These are phyloP conservation scores for Embidobia sp. DNA, from an alignment of 2,888 invertebrate species.

Conservation along the genomic window DNA sequence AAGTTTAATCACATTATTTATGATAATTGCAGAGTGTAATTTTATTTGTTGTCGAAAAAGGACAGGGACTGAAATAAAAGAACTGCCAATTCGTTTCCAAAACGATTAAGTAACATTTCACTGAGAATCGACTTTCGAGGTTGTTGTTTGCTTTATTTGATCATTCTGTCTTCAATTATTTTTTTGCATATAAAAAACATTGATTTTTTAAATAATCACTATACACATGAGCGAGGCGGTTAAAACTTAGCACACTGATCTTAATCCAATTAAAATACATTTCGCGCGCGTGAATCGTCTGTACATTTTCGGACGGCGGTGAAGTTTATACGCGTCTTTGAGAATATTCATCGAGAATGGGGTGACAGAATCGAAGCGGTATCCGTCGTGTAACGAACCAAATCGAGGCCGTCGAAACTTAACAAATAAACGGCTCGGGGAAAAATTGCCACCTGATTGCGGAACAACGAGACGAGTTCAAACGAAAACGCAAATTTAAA, in stretches of 20 bases:
- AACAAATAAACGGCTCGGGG: too few species aligned
- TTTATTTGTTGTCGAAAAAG: too few species aligned
- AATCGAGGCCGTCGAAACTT: constrained; percentile 18
- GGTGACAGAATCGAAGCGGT: not conserved
- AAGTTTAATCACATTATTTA: too few species aligned
- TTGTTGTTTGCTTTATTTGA: too few species aligned
- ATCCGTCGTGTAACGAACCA: not conserved
- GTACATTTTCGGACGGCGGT: constrained; percentile 24
- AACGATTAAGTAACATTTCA: too few species aligned
- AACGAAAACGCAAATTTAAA: too few species aligned
- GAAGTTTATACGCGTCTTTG: constrained; percentile 17
- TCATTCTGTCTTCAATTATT: constrained; percentile 20
- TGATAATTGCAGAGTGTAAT: too few species aligned
- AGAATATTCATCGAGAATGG: constrained; percentile 35
- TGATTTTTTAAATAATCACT: constrained; percentile 21
- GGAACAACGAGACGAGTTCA: too few species aligned
- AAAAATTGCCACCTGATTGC: too few species aligned
- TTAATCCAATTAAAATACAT: constrained; percentile 43
- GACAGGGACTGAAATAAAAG: too few species aligned
- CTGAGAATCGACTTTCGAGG: too few species aligned
- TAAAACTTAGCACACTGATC: constrained; percentile 19
- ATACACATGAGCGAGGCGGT: constrained; percentile 33
- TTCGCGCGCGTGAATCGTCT: constrained; percentile 24
- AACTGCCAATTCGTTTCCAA: too few species aligned
- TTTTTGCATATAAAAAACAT: constrained; percentile 18